phyloP scores from a whole-genome alignment of 1,140 invertebrate species.

The Hirudo medicinalis region DNA sequence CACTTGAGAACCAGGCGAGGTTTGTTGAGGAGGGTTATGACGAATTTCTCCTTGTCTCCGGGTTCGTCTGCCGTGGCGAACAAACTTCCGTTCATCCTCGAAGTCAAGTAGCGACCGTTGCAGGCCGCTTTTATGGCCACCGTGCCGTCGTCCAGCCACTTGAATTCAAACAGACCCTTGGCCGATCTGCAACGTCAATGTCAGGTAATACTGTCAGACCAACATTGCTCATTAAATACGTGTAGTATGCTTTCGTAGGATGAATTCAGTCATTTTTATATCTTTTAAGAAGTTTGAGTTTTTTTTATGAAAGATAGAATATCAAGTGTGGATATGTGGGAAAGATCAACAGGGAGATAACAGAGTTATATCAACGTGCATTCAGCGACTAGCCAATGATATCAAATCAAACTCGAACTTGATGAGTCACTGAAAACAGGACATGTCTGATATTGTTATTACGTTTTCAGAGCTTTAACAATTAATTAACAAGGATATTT shows the following conservation, averaged over 20 bases:
- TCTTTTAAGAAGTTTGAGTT: not conserved
- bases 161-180: slow-evolving; percentile 73
- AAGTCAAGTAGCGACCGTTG: slow-evolving; percentile 82
- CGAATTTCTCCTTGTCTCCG: slow-evolving; percentile 60
- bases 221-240: not conserved
- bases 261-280: slow-evolving; percentile 1
- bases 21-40: slow-evolving; percentile 75
- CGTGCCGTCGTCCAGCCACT: slow-evolving; percentile 79
- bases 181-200: slow-evolving; percentile 50
- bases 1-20: slow-evolving; percentile 83
- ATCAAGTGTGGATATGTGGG: not conserved
- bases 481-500: no score
- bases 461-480: no score
- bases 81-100: slow-evolving; percentile 81
- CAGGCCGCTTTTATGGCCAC: slow-evolving; percentile 63
- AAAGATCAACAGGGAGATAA: not conserved
- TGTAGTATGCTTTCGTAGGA: not conserved
- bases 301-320: not conserved
- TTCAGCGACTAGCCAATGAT: not conserved
- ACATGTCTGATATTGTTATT: no score
- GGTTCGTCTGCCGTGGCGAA: slow-evolving; percentile 72
- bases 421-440: no score
- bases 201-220: not conserved
- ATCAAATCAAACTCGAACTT: no score
- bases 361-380: no score